Conservation (phyloP, 1,140 invertebrate species). For the Aradophagus sp. region DNA sequence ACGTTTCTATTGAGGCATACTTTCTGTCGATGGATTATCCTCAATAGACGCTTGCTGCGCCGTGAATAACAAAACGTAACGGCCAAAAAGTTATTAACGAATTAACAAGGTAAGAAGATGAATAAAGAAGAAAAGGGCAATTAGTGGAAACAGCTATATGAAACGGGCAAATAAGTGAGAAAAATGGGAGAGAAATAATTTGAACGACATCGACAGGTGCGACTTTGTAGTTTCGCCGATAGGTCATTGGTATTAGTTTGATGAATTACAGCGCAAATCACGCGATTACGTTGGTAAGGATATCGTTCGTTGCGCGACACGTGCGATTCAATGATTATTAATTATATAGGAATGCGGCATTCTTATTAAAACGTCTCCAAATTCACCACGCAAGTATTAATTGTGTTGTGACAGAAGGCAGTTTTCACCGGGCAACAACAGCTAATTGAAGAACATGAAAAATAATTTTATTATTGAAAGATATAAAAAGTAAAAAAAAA, state of each 20-base stretch:
- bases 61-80: conserved; percentile 19
- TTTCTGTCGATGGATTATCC: conserved; percentile 15
- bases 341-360: conserved; percentile 16
- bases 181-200: too few relatives aligned
- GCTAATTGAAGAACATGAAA: conserved; percentile 72
- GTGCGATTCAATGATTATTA: conserved; percentile 58
- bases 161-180: neutral
- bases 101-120: neutral
- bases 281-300: conserved; percentile 18
- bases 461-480: conserved; percentile 72
- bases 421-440: conserved; percentile 76
- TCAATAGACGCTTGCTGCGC: conserved; percentile 34
- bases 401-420: conserved; percentile 76
- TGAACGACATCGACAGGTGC: too few relatives aligned
- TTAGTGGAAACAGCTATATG: neutral
- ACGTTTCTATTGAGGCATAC: conserved; percentile 45
- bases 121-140: neutral
- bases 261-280: conserved; percentile 57
- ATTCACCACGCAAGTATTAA: conserved; percentile 74
- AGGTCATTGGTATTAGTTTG: conserved; percentile 58
- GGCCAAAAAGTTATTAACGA: neutral
- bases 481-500: conserved; percentile 42
- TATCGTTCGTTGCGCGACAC: conserved; percentile 49
- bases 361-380: conserved; percentile 63
- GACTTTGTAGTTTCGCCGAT: conserved; percentile 51